Conservation (phyloP, 2,888 invertebrate genomes). For the Drosophila ustulata region DNA sequence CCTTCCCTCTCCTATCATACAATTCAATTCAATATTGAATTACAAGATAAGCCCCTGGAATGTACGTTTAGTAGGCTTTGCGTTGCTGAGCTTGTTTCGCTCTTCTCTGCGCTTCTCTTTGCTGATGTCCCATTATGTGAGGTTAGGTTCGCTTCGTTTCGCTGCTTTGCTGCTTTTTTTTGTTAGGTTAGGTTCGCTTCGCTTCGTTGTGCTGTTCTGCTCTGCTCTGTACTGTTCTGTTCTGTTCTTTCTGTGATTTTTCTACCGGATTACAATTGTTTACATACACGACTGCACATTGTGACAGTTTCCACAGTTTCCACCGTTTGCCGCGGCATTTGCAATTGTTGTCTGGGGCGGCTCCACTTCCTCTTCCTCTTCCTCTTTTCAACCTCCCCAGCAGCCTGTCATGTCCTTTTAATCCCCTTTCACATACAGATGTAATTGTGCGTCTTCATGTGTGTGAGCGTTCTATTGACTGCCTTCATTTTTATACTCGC, state of each 20-base stretch:
- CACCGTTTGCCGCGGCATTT: constrained; percentile 46
- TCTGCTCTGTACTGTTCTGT: constrained; percentile 3
- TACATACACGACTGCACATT: constrained; percentile 79
- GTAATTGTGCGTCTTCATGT: constrained; percentile 74
- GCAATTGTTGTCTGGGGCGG: constrained; percentile 54
- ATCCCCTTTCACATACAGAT: constrained; percentile 40
- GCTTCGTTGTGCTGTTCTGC: constrained; percentile 26
- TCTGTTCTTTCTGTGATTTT: constrained; percentile 66
- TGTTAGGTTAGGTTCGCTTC: constrained; percentile 41
- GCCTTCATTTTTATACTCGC: constrained; percentile 39
- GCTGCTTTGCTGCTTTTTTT: not conserved
- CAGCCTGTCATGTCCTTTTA: constrained; percentile 58
- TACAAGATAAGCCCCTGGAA: constrained; percentile 23
- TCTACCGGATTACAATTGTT: constrained; percentile 80
- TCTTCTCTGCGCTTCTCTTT: constrained; percentile 7
- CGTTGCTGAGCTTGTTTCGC: not conserved
- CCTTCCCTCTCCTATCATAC: not conserved
- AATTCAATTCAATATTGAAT: constrained; percentile 35
- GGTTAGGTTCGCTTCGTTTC: constrained; percentile 4
- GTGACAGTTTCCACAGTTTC: constrained; percentile 72
- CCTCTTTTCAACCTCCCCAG: constrained; percentile 12
- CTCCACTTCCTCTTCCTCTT: not conserved
- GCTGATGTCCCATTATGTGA: constrained; percentile 3
- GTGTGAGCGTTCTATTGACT: constrained; percentile 51
- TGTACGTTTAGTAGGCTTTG: constrained; percentile 13